These are phyloP conservation scores for Patiria pectinifera DNA, from an alignment of 53 echinoderm and acorn worm species.

Conservation along the genomic window DNA sequence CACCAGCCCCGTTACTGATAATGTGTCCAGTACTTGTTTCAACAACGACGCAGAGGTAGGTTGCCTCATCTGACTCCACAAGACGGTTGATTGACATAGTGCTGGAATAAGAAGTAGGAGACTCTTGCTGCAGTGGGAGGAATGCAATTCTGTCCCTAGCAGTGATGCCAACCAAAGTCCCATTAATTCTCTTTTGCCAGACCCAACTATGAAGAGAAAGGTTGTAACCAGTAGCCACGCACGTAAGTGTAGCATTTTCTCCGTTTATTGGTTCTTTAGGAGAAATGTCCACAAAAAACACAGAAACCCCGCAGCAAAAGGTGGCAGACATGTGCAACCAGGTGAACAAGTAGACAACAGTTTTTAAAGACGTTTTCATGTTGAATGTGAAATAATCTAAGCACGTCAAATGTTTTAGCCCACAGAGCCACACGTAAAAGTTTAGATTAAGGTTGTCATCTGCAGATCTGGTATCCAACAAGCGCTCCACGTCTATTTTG, in stretches of 20 bases:
- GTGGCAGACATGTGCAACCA: background rate
- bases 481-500: too few relatives aligned
- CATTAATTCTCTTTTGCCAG: background rate
- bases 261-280: background rate
- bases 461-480: too few relatives aligned
- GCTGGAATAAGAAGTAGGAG: background rate
- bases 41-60: conserved; percentile 11
- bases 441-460: too few relatives aligned
- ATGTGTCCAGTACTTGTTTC: background rate
- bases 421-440: background rate
- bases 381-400: background rate
- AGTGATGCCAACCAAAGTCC: background rate
- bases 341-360: background rate
- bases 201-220: background rate
- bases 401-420: background rate
- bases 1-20: background rate
- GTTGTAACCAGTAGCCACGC: background rate
- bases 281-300: background rate
- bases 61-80: conserved; percentile 4
- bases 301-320: background rate
- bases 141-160: background rate
- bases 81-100: conserved; percentile 26
- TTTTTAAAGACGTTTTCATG: background rate
- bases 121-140: background rate
- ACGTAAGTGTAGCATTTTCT: background rate